These are phyloP conservation scores for Palythoa grandiflora DNA, from an alignment of 92 coral and sea anemone species.

Conservation along the genomic window DNA sequence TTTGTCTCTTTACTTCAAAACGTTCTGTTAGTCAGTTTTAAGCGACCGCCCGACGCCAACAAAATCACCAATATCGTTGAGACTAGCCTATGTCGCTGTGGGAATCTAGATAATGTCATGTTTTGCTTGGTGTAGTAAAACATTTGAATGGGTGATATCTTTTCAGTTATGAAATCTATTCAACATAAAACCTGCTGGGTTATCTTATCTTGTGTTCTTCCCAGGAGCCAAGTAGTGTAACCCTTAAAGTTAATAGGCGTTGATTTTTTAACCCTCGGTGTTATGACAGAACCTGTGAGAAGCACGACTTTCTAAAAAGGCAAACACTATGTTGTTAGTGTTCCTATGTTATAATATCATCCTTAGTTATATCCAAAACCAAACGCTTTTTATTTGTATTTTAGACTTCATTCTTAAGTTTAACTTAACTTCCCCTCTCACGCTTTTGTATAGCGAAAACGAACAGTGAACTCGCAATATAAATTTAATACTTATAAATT, in stretches of 20 bases:
- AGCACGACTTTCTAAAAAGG: background rate
- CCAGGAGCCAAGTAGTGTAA: slow-evolving; percentile 16
- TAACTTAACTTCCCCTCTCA: slow-evolving; percentile 4
- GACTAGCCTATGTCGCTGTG: slow-evolving; percentile 14
- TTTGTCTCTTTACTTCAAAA: background rate
- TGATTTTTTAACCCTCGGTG: background rate
- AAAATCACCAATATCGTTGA: background rate
- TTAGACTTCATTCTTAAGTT: background rate
- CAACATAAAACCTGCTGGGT: slow-evolving; percentile 15
- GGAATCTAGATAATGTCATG: slow-evolving; percentile 23
- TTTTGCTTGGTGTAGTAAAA: background rate
- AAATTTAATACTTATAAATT: background rate
- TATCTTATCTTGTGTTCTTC: background rate
- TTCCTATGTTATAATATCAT: slow-evolving; percentile 10
- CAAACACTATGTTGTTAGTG: slow-evolving; percentile 22
- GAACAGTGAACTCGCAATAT: background rate
- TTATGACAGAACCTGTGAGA: slow-evolving; percentile 27
- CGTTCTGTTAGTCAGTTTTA: background rate
- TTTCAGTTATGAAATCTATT: background rate
- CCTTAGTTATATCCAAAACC: background rate
- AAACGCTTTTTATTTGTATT: background rate
- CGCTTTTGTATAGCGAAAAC: background rate
- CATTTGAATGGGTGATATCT: background rate
- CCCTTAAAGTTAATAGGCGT: slow-evolving; percentile 12
- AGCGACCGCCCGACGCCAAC: slow-evolving; percentile 1